Evolutionary conservation across 2,888 invertebrate species (phyloP), one percentile per base, ranked within the genome.

Genomic region (Phengaris alcon): DNA sequence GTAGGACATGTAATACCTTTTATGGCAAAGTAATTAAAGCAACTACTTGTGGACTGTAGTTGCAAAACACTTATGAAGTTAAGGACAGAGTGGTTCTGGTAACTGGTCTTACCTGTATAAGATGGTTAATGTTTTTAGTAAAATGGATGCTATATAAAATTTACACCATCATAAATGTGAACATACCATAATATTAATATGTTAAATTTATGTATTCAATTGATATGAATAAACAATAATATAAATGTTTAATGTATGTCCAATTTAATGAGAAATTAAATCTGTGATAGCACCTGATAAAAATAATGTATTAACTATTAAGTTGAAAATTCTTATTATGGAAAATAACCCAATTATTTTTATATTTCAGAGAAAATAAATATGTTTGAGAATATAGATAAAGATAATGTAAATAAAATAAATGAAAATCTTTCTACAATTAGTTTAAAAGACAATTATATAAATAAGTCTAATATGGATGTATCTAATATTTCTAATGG

Each of bases 321-420:
- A 59, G 15, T 15, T 59, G 15, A 59, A 22, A 4, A 48, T 48
- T 48, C 35, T 12, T 12, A 12, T 64, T 35, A 44, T 44, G 6
- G 6, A 52, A 52, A 2, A 35, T 2, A 35, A 64, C 12, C 22
- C 12, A 59, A 59, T 59, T 59, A 15, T 22, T 12, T 64, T 75
- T 75, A 76, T 79, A 77, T 88, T 89, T 74, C 88, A 93, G 93
- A 93, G 78, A 93, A 91, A 93, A 93, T 93, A 90, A 93, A 82
- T 81, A 88, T 93, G 88, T 93, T 93, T 84, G 93, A 93, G 82
- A 92, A 88, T 82, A 82, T 85, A 81, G 89, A 90, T 81, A 88
- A 86, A 87, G 88, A 89, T 78, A 80, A 82, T 74, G 59, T 70
- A 79, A 85, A 80, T 82, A 81, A 69, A 70, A 70, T 88, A 80